Conservation (phyloP, 2,888 invertebrate genomes). For the Allacma fusca region DNA sequence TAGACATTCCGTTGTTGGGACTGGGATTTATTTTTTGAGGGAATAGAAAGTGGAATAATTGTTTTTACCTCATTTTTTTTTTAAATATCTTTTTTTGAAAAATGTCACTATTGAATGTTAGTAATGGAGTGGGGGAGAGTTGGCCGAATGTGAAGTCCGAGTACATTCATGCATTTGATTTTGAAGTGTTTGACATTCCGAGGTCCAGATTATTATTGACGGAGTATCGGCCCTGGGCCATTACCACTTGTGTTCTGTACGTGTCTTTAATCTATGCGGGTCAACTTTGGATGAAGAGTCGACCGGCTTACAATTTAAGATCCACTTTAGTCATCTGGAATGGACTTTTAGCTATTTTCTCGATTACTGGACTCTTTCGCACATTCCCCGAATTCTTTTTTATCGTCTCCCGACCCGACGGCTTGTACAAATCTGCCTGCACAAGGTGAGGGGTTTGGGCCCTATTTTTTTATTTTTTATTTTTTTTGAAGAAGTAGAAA, state of each 20-base stretch:
- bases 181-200: constrained; percentile 40
- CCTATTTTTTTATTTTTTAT: too few relatives aligned
- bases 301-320: constrained; percentile 67
- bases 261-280: constrained; percentile 67
- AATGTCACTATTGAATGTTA: too few relatives aligned
- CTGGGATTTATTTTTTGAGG: too few relatives aligned
- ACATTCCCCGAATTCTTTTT: constrained; percentile 68
- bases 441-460: constrained; percentile 61
- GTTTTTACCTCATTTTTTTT: too few relatives aligned
- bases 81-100: too few relatives aligned
- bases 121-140: too few relatives aligned
- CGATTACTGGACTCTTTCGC: constrained; percentile 66
- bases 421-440: constrained; percentile 68
- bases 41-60: too few relatives aligned
- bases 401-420: constrained; percentile 66
- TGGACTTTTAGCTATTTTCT: constrained; percentile 68
- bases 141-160: constrained; percentile 35
- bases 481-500: too few relatives aligned
- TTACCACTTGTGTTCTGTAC: constrained; percentile 64
- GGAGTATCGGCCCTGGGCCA: neutral
- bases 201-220: constrained; percentile 7
- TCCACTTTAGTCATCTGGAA: constrained; percentile 68
- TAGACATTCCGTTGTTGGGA: too few relatives aligned
- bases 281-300: constrained; percentile 67
- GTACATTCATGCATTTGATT: constrained; percentile 36